phyloP scores from a whole-genome alignment of 2,888 invertebrate species.

The Stenodema calcarata region DNA sequence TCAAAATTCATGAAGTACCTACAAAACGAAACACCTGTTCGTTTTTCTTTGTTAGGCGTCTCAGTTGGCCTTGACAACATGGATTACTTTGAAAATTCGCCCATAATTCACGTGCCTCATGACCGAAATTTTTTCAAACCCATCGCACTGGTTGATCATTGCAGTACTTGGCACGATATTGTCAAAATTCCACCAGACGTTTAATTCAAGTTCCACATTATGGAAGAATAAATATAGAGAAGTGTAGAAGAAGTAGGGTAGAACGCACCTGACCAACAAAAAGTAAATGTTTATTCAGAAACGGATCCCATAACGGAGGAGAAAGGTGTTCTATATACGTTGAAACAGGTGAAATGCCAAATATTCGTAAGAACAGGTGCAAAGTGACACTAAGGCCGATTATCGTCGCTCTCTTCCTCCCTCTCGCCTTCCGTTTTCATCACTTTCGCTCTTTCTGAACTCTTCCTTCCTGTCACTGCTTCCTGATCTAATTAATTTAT shows the following conservation, averaged over 20 bases:
- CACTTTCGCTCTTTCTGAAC: not conserved
- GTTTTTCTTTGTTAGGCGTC: no score
- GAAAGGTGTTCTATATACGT: slow-evolving; percentile 6
- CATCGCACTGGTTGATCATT: no score
- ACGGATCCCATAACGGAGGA: not conserved
- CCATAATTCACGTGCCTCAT: no score
- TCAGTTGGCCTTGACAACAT: no score
- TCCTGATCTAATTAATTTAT: not conserved
- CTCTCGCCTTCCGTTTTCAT: not conserved
- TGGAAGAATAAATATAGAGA: not conserved
- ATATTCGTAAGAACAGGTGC: slow-evolving; percentile 11
- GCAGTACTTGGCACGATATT: no score
- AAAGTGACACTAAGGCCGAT: not conserved
- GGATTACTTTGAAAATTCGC: no score
- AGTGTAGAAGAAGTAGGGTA: not conserved
- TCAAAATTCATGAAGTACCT: no score
- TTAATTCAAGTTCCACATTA: no score
- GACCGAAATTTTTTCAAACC: no score
- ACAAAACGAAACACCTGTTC: no score
- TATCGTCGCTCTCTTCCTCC: not conserved
- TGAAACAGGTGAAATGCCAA: slow-evolving; percentile 30
- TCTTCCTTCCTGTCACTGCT: not conserved
- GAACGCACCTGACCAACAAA: not conserved
- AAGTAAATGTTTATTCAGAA: not conserved
- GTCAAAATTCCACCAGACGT: no score